Evolutionary conservation across 2,113 vertebrate genomes (phyloP), one percentile per base, ranked within the genome.

Genomic region (Ploceus nigricollis): DNA sequence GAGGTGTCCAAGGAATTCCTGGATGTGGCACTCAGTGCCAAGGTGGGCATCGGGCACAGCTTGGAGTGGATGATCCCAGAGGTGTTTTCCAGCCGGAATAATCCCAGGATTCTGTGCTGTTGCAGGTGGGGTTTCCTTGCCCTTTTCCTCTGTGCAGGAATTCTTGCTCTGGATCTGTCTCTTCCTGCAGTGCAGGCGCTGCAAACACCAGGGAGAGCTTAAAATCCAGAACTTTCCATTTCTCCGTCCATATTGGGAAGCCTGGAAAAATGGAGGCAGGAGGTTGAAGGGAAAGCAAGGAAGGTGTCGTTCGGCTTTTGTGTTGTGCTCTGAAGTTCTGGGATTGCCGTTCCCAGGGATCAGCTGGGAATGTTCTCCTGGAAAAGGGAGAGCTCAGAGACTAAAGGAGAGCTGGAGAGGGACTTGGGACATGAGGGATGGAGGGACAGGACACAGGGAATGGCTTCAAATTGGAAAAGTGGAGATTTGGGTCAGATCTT

Each of bases 251-350:
- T 4, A 0, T 4, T 25, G 83, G 71, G 71, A 37, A 76, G 1
- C 13, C 7, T 31, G 61, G 82, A 3, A 35, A 50, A 50, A 42
- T 0, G 9, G 12, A 50, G 21, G 31, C 3, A 1, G 51, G 31
- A 28, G 6, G 19, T 5, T 28, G 82, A 40, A 40, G 50, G 42
- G 25, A 15, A 37, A 8, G 7, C 7, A 0, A 5, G 17, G 82
- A 15, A 8, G 6, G n/a, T 1, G 0, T 4, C 0, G 6, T 37
- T 33, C 1, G 3, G 24, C 1, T 50, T 31, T 21, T 18, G 11
- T 25, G 10, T 48, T 21, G 51, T 11, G 31, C 31, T 40, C 21
- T 12, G 35, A 9, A 42, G 1, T 58, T 50, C 16, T 35, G 61
- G 61, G 44, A 20, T 75, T 85, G 42, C 8, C 0, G 2, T 73